Evolutionary conservation across 2,888 invertebrate genomes (phyloP).

Genomic region (Argyra leucocephala): DNA sequence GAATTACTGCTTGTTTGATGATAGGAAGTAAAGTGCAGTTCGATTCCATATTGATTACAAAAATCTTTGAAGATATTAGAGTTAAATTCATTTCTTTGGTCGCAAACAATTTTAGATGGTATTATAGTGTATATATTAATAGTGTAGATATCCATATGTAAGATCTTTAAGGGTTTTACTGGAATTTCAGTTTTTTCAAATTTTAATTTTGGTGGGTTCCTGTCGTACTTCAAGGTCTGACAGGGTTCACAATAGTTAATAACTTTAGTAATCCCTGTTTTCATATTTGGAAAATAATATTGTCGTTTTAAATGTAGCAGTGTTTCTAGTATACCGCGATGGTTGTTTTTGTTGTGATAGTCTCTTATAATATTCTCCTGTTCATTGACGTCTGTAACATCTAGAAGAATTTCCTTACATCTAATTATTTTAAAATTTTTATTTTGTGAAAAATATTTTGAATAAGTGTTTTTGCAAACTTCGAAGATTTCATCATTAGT

Average conservation of each 20-base stretch:
- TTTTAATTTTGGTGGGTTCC: no score
- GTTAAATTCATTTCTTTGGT: no score
- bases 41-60: neutral
- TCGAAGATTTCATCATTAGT: neutral
- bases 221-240: no score
- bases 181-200: no score
- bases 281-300: neutral
- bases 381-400: neutral
- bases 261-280: neutral
- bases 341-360: neutral
- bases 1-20: no score
- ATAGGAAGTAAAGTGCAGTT: neutral
- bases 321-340: neutral
- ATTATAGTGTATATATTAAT: no score
- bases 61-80: conserved; percentile 13
- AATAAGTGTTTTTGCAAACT: neutral
- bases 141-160: no score
- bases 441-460: neutral
- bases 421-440: neutral
- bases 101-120: no score
- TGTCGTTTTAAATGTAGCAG: neutral
- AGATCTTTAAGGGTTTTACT: no score
- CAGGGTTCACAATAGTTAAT: no score
- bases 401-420: neutral
- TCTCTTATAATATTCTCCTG: neutral